Evolutionary conservation across 2,888 invertebrate genomes (phyloP).

Genomic region (Phyto melanocephala): DNA sequence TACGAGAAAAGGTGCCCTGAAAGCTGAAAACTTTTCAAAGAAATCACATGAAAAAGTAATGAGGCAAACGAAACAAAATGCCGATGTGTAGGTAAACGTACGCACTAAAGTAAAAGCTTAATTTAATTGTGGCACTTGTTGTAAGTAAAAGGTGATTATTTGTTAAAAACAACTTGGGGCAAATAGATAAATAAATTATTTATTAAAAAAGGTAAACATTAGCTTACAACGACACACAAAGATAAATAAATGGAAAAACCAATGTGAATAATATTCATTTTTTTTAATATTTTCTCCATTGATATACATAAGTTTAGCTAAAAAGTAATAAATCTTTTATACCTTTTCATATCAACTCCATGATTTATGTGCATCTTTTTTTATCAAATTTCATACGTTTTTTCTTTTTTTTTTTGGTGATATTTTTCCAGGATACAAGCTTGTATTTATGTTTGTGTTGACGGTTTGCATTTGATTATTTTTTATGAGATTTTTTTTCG

Average conservation of each 20-base stretch:
- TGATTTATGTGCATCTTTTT: slow-evolving; percentile 76
- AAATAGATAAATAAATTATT: slow-evolving; percentile 31
- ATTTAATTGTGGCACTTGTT: slow-evolving; percentile 62
- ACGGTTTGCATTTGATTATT: slow-evolving; percentile 41
- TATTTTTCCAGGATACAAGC: slow-evolving; percentile 2
- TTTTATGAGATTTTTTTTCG: slow-evolving; percentile 19
- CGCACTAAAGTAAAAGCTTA: slow-evolving; percentile 21
- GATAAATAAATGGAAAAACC: neutral
- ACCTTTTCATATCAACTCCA: slow-evolving; percentile 75
- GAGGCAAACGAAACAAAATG: neutral
- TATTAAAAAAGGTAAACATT: slow-evolving; percentile 9
- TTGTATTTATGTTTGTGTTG: slow-evolving; percentile 40
- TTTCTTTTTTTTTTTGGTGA: slow-evolving; percentile 42
- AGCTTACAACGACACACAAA: neutral
- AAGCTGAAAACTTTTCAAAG: neutral
- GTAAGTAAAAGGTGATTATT: slow-evolving; percentile 51
- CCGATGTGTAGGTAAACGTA: neutral
- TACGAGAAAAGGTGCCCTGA: neutral
- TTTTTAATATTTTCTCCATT: neutral
- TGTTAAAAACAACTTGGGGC: slow-evolving; percentile 32
- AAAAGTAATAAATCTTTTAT: slow-evolving; percentile 74
- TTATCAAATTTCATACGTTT: slow-evolving; percentile 70
- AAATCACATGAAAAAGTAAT: slow-evolving; percentile 45
- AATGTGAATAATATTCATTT: too few species aligned
- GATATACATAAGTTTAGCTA: slow-evolving; percentile 24